Evolutionary conservation across 2,113 vertebrate species (phyloP).

Genomic region (Heliornis fulica): DNA sequence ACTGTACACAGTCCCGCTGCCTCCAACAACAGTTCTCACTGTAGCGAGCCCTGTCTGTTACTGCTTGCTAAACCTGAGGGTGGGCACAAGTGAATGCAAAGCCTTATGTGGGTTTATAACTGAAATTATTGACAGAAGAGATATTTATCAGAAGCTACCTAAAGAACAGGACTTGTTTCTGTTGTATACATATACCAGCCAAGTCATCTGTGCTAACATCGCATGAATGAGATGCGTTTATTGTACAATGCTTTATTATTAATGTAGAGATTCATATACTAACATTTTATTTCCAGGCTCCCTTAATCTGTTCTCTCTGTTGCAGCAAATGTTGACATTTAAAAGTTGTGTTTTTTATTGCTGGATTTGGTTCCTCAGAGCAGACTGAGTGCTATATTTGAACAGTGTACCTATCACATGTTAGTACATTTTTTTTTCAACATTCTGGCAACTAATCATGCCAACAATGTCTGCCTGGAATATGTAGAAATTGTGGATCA

Average conservation of each 20-base stretch:
- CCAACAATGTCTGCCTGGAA: constrained; percentile 3
- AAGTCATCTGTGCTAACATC: not conserved
- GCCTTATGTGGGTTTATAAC: constrained; percentile 13
- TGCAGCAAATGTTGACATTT: constrained; percentile 44
- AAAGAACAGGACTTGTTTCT: not conserved
- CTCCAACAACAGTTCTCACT: not conserved
- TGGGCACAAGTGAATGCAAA: constrained; percentile 22
- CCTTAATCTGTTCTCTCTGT: constrained; percentile 15
- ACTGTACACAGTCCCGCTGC: not conserved
- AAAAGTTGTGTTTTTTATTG: constrained; percentile 21
- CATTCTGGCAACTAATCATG: not conserved
- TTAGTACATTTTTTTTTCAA: constrained; percentile 34
- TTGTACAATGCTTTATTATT: not conserved
- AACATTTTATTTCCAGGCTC: not conserved
- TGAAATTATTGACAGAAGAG: constrained; percentile 19
- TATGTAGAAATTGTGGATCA: not conserved
- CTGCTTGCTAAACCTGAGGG: constrained; percentile 4
- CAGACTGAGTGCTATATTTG: constrained; percentile 37
- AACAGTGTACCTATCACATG: not conserved
- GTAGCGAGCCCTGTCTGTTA: not conserved
- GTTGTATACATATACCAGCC: not conserved
- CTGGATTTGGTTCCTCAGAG: constrained; percentile 11
- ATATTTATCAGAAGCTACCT: not conserved
- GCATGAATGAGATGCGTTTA: not conserved
- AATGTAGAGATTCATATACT: not conserved